Percentiles rank a stretch among this genome's conserved stretches.
These are phyloP conservation scores for Astyanax mexicanus DNA, from an alignment of 2,797 vertebrate genomes.

Conservation along the genomic window DNA sequence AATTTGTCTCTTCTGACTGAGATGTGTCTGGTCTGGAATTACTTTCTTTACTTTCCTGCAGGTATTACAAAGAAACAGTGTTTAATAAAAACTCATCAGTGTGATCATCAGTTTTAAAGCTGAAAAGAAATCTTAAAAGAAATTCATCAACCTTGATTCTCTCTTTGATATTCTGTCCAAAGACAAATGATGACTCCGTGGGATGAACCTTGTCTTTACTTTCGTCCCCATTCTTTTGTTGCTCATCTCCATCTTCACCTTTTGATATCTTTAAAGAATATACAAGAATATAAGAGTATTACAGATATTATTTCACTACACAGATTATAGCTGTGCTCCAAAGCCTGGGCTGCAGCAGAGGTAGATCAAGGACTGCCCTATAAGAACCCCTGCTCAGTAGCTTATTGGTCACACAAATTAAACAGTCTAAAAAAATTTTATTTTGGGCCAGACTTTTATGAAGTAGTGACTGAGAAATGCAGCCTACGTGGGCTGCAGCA, in stretches of 20 bases:
- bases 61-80: background rate
- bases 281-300: background rate
- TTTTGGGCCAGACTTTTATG: no score
- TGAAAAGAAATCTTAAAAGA: background rate
- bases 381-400: no score
- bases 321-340: no score
- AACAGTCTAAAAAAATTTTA: no score
- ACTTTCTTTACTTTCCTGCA: constrained; percentile 67
- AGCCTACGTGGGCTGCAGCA: no score
- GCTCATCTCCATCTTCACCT: constrained; percentile 57
- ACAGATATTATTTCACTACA: background rate
- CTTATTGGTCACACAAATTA: no score
- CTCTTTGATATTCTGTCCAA: constrained; percentile 86
- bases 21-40: constrained; percentile 65
- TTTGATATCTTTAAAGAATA: constrained; percentile 5
- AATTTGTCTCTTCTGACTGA: constrained; percentile 78
- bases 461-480: no score
- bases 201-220: constrained; percentile 70
- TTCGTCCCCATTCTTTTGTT: constrained; percentile 52
- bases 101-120: constrained; percentile 12
- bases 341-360: no score
- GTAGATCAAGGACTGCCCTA: no score
- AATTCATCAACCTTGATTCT: constrained; percentile 79
- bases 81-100: no score
- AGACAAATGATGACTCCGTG: constrained; percentile 74